Evolutionary conservation across 2,113 vertebrate species (phyloP), one percentile per base, ranked within the genome.

Genomic region (Oceanodroma tethys): DNA sequence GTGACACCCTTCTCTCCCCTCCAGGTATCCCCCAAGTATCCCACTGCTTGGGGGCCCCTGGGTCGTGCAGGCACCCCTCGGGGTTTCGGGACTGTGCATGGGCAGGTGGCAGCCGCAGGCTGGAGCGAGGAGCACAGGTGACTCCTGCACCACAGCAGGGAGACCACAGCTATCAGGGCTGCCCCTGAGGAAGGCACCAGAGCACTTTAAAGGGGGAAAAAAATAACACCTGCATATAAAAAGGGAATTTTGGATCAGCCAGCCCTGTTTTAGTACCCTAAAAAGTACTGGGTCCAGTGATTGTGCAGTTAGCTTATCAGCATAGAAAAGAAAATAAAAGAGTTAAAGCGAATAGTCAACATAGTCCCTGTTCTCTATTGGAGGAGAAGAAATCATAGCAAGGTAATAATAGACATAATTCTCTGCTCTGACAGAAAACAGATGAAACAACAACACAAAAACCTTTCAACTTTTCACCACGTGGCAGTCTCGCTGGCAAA

Each of bases 61-160:
- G 17, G 29, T 47, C 0, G 0, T 45, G 38, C 48, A 60, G 32
- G 19, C 4, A 45, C 9, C 52, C 20, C 11, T 63, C 3, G 4
- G 7, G 16, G 3, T 36, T 65, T 40, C 30, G 26, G 68, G 81
- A 45, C 59, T 70, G n/a, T 67, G 32, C 19, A 16, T 0, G 0
- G 34, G 74, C 16, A 21, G 16, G 18, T 10, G 18, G 22, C 52
- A 34, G 27, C 13, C 1, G 2, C n/a, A 67, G 53, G 19, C 1
- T 3, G 73, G 58, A 70, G n/a, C 2, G 16, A 45, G 53, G n/a
- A 73, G 34, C 48, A 32, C 17, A 11, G 23, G 40, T 50, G 53
- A 52, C 29, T 73, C 63, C 72, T 32, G 36, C 26, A n/a, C 26
- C 26, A 13, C 0, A 6, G 22, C 53, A 81, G 32, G 29, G 53